Base-by-base conservation (phyloP, 2,888 invertebrate species). In the Meteorus cinctellus region DNA sequence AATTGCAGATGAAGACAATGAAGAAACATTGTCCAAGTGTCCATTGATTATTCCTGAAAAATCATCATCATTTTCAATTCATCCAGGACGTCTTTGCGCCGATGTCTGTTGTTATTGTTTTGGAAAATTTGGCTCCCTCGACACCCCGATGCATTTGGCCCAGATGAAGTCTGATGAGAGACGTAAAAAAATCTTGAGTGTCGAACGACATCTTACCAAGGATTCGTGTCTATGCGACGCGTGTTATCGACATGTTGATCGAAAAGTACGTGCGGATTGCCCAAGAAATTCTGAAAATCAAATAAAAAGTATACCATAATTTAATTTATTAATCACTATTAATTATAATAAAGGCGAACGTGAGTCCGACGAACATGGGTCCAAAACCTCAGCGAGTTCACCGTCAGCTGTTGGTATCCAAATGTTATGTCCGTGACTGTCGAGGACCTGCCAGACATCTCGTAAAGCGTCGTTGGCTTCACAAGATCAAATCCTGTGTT, bases 201-300 rank as follows among this genome's bases (percentile, higher is more conserved):
- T 94, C 82, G 96, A 96, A 86, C 94, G 95, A 89, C 95, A 96
- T 86, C 90, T 96, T 74, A 95, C 95, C 0, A 93, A 94, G 78
- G 96, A 96, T 89, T 96, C 96, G 71, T 96, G 96, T 82, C 91
- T 96, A 27, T 96, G 96, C 88, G 96, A 96, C 89, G 96, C 96
- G 12, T 96, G 96, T 86, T 96, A 95, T 89, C 93, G 96, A 0
- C 95, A 96, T 86, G 95, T 96, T 71, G 96, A 96, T 90, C 92
- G 96, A 69, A 95, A 95, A 81, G 95, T 95, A 80, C 75, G 67
- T 72, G 27, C 41, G 1, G 2, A 60, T 51, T 48, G 10, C n/a
- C 0, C 24, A 8, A 16, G 24, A 10, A 29, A 27, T 65, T 27
- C n/a, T 14, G 12, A n/a, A 48, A 66, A 45, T 12, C 31, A 63